A percentile compares a stretch with the other conserved stretches of the same genome.
Conservation (phyloP, 2,888 invertebrate genomes). For the Aleiodes testaceus region DNA sequence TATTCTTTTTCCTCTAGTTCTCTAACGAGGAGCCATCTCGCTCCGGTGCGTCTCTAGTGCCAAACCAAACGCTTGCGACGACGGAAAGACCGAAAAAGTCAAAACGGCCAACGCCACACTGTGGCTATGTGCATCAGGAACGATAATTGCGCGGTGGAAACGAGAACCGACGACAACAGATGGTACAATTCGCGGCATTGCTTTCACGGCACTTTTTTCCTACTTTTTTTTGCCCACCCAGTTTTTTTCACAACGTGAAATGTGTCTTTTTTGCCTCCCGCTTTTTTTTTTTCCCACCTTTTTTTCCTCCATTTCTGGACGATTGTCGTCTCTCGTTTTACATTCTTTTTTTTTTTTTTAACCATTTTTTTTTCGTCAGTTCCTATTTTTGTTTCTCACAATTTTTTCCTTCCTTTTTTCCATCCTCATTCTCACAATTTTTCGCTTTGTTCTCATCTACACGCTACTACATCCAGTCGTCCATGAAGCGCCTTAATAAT, state of each 20-base stretch:
- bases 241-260: not conserved
- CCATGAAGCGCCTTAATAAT: conserved; percentile 18
- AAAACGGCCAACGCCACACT: conserved; percentile 29
- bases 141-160: conserved; percentile 58
- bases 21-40: conserved; percentile 26
- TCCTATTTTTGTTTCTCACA: conserved; percentile 5
- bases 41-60: conserved; percentile 5
- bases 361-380: not conserved
- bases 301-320: not conserved
- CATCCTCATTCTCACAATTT: conserved; percentile 6
- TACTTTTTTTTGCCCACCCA: conserved; percentile 8
- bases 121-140: conserved; percentile 34
- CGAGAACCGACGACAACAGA: conserved; percentile 46
- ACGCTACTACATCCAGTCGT: not conserved
- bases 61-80: not conserved
- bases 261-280: not conserved
- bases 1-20: conserved; percentile 17
- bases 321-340: not conserved
- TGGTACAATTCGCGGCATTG: conserved; percentile 42
- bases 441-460: conserved; percentile 11
- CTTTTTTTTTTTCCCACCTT: conserved; percentile 8
- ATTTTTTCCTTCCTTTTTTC: conserved; percentile 6
- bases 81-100: conserved; percentile 25
- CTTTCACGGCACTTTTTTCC: conserved; percentile 28
- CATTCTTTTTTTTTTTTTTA: too few species aligned